phyloP scores from a whole-genome alignment of 2,113 vertebrate species.

The Hippocampus barbouri region DNA sequence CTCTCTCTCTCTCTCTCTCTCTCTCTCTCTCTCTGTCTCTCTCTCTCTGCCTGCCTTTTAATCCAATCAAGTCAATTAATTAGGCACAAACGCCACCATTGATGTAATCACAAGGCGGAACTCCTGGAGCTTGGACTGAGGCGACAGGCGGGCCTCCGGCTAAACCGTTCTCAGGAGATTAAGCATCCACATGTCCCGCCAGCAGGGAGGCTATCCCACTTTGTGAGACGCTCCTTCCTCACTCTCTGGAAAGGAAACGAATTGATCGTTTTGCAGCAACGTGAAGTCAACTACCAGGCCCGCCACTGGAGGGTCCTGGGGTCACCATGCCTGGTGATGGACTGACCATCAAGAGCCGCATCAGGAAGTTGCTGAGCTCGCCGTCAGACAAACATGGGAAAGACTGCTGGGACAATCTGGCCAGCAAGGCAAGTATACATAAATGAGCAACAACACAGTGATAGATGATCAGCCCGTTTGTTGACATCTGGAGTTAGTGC shows the following conservation, averaged over 20 bases:
- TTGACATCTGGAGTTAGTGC: too few relatives aligned
- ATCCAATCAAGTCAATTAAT: constrained; percentile 42
- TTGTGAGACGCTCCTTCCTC: background rate
- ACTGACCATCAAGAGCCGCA: constrained; percentile 58
- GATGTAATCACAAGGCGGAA: constrained; percentile 53
- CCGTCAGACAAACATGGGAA: constrained; percentile 50
- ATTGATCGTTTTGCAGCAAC: background rate
- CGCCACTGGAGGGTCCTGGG: background rate
- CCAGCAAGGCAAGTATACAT: constrained; percentile 45
- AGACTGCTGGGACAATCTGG: constrained; percentile 38
- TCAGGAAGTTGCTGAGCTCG: constrained; percentile 65
- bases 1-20: too few relatives aligned
- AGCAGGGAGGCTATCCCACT: constrained; percentile 5
- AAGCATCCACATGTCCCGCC: constrained; percentile 36
- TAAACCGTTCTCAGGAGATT: constrained; percentile 36
- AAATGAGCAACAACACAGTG: too few relatives aligned
- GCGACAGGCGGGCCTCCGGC: constrained; percentile 3
- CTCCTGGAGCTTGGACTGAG: constrained; percentile 5
- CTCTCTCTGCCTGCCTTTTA: constrained; percentile 5
- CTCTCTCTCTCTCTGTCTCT: background rate
- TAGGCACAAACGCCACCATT: constrained; percentile 33
- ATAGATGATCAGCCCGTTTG: too few relatives aligned
- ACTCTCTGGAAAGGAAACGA: background rate
- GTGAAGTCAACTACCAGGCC: background rate
- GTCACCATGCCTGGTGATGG: constrained; percentile 50